Evolutionary conservation across 2,888 invertebrate genomes (phyloP).

Genomic region (Podabrus alpinus): DNA sequence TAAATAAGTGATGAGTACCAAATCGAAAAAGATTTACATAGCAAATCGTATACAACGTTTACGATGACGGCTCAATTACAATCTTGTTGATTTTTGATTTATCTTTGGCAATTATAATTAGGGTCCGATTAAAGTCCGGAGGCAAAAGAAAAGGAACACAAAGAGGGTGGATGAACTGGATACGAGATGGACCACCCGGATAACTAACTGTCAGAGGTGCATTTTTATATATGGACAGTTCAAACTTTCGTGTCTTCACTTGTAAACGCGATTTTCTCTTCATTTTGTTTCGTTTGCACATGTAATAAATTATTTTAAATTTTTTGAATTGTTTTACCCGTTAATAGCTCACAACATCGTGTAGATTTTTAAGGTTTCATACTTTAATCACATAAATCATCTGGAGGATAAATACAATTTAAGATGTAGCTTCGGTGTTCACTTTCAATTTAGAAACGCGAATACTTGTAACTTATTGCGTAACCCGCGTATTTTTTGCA

Average conservation of each 20-base stretch:
- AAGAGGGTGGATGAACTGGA: constrained; percentile 22
- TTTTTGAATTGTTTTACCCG: not conserved
- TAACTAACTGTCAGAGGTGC: constrained; percentile 17
- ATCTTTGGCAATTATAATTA: constrained; percentile 23
- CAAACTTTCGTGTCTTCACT: not conserved
- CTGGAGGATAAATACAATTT: not conserved
- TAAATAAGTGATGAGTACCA: not conserved
- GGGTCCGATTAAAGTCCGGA: constrained; percentile 7
- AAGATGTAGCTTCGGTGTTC: not conserved
- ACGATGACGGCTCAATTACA: constrained; percentile 28
- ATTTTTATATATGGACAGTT: constrained; percentile 17
- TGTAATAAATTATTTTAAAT: not conserved
- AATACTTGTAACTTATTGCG: not conserved
- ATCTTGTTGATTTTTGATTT: constrained; percentile 26
- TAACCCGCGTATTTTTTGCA: not conserved
- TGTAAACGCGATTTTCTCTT: not conserved
- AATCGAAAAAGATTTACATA: constrained; percentile 5
- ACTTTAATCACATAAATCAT: not conserved
- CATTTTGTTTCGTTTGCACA: not conserved
- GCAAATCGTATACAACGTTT: constrained; percentile 12
- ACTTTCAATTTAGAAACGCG: not conserved
- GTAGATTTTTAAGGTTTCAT: not conserved
- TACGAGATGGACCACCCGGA: constrained; percentile 23
- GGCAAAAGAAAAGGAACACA: constrained; percentile 11
- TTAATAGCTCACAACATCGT: not conserved